phyloP scores from a whole-genome alignment of 2,797 vertebrate genomes.

The Phoeniculus purpureus region DNA sequence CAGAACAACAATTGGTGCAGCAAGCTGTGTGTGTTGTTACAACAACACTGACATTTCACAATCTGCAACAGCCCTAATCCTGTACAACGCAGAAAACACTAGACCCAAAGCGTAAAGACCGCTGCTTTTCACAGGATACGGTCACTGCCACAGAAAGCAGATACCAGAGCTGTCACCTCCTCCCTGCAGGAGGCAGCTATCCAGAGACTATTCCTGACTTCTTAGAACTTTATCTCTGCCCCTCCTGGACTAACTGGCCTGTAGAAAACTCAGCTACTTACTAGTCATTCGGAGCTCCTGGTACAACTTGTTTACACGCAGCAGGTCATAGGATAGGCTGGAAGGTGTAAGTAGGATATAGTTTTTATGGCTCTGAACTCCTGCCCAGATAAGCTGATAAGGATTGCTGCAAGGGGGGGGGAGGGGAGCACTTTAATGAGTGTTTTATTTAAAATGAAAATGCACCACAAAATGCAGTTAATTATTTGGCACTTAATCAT shows the following conservation, averaged over 20 bases:
- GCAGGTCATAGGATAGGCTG: slow-evolving; percentile 50
- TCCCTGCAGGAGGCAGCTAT: neutral
- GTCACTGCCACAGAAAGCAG: neutral
- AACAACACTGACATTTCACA: slow-evolving; percentile 36
- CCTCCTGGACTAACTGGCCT: neutral
- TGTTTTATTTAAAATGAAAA: neutral
- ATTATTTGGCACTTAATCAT: neutral
- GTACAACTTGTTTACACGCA: slow-evolving; percentile 61
- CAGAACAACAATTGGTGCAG: neutral
- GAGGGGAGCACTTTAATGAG: slow-evolving; percentile 15
- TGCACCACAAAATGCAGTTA: neutral
- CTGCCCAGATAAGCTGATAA: slow-evolving; percentile 70
- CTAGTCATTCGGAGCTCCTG: slow-evolving; percentile 31
- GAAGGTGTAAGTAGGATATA: slow-evolving; percentile 61
- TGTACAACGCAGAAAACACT: neutral
- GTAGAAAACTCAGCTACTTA: slow-evolving; percentile 3
- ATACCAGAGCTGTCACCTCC: neutral
- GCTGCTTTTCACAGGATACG: neutral
- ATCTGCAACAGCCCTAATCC: neutral
- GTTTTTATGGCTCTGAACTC: slow-evolving; percentile 68
- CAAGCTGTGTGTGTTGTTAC: neutral
- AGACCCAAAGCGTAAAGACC: neutral
- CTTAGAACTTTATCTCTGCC: slow-evolving; percentile 19
- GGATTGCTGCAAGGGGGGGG: neutral
- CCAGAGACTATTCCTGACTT: slow-evolving; percentile 15